Evolutionary conservation across 2,888 invertebrate genomes (phyloP).

Genomic region (Xiphydria camelus): DNA sequence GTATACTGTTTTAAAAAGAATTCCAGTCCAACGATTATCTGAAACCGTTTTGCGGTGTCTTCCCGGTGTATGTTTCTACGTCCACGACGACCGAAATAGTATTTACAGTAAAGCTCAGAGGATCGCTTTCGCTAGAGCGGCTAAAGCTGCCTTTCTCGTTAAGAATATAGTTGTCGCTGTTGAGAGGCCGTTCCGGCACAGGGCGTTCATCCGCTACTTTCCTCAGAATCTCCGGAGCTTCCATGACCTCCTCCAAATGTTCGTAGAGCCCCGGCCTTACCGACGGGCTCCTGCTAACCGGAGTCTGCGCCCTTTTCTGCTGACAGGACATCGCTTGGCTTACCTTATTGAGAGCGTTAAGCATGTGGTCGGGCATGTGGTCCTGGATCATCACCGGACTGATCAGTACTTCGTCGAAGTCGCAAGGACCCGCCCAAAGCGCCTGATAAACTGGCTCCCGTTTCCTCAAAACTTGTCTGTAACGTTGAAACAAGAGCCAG

Average conservation of each 20-base stretch:
- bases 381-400: slow-evolving; percentile 90
- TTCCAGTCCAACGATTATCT: not conserved
- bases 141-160: no score
- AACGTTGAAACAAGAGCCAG: slow-evolving; percentile 22
- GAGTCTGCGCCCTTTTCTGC: slow-evolving; percentile 22
- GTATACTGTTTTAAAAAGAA: no score
- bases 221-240: slow-evolving; percentile 27
- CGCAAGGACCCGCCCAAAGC: slow-evolving; percentile 80
- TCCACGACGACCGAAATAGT: slow-evolving; percentile 41
- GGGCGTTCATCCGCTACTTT: slow-evolving; percentile 15
- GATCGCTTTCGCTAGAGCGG: no score
- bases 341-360: slow-evolving; percentile 85
- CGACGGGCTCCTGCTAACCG: slow-evolving; percentile 41
- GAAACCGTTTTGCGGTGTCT: slow-evolving; percentile 17
- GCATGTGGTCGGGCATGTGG: slow-evolving; percentile 87
- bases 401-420: slow-evolving; percentile 85
- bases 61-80: slow-evolving; percentile 42
- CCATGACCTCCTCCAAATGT: slow-evolving; percentile 43
- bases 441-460: slow-evolving; percentile 85
- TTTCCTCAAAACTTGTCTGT: slow-evolving; percentile 70
- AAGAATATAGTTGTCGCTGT: slow-evolving; percentile 12
- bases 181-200: not conserved
- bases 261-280: slow-evolving; percentile 47
- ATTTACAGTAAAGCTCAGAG: slow-evolving; percentile 10
- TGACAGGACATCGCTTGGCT: slow-evolving; percentile 35